Conservation (phyloP, 2,888 invertebrate genomes). For the Hypomecis punctinalis region DNA sequence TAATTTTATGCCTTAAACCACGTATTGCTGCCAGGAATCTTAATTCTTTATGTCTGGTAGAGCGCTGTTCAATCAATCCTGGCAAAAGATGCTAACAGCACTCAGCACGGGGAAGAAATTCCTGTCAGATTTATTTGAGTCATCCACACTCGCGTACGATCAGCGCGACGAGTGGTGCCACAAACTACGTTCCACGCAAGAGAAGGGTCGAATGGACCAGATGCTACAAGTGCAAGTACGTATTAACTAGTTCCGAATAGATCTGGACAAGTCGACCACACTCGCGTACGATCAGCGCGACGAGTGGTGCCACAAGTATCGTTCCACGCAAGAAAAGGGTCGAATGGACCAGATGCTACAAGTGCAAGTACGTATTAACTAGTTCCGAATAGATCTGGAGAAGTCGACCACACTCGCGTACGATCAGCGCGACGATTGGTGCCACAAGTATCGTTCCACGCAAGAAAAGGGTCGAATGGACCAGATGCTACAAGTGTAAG, state of each 20-base stretch:
- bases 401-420: slow-evolving; percentile 92
- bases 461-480: slow-evolving; percentile 89
- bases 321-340: slow-evolving; percentile 88
- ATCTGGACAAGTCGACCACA: slow-evolving; percentile 92
- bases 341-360: slow-evolving; percentile 87
- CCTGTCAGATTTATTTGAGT: slow-evolving; percentile 91
- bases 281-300: slow-evolving; percentile 92
- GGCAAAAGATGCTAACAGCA: slow-evolving; percentile 86
- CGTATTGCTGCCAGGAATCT: not conserved
- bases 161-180: slow-evolving; percentile 89
- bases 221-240: slow-evolving; percentile 87
- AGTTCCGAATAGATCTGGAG: no score
- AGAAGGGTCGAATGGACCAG: slow-evolving; percentile 88
- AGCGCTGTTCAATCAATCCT: slow-evolving; percentile 88
- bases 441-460: slow-evolving; percentile 88
- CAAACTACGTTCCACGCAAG: slow-evolving; percentile 89
- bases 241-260: not conserved
- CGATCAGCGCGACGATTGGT: slow-evolving; percentile 90
- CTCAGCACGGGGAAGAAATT: slow-evolving; percentile 87
- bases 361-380: slow-evolving; percentile 78
- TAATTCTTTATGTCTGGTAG: slow-evolving; percentile 59
- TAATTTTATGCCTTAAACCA: no score
- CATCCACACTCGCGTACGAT: slow-evolving; percentile 92
- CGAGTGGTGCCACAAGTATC: slow-evolving; percentile 88
- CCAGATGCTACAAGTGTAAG: slow-evolving; percentile 87